Evolutionary conservation across 2,888 invertebrate genomes (phyloP).

Genomic region (Melanargia galathea): DNA sequence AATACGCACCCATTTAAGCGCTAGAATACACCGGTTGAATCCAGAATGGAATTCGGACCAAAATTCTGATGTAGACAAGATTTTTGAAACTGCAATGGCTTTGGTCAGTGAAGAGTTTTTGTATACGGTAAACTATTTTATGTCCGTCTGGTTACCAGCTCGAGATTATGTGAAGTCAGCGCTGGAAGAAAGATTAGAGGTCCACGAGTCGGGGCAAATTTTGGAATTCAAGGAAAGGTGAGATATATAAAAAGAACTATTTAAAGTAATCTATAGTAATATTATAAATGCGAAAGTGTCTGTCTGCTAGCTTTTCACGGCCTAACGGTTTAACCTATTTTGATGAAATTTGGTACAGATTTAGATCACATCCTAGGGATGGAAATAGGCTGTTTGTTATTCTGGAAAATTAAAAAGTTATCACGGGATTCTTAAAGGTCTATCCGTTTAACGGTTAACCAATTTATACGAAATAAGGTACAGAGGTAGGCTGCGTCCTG

Average conservation of each 20-base stretch:
- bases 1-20: constrained; percentile 90
- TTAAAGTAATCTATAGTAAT: not conserved
- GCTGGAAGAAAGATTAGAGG: constrained; percentile 84
- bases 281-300: no score
- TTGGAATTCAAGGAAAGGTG: constrained; percentile 85
- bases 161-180: constrained; percentile 88
- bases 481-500: no score
- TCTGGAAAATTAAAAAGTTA: no score
- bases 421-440: no score
- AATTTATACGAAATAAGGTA: no score
- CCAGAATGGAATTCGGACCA: constrained; percentile 90
- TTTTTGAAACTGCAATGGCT: constrained; percentile 90
- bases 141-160: constrained; percentile 93
- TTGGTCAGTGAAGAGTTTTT: constrained; percentile 91
- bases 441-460: no score
- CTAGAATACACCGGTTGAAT: constrained; percentile 89
- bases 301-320: no score
- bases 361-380: no score
- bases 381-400: no score
- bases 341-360: no score
- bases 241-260: not conserved
- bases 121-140: constrained; percentile 84
- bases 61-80: constrained; percentile 76
- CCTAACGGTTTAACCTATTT: no score
- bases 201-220: constrained; percentile 91